A percentile compares a stretch with the other conserved stretches of the same genome.
Conservation (phyloP, 2,113 vertebrate species). For the Rostratula benghalensis region DNA sequence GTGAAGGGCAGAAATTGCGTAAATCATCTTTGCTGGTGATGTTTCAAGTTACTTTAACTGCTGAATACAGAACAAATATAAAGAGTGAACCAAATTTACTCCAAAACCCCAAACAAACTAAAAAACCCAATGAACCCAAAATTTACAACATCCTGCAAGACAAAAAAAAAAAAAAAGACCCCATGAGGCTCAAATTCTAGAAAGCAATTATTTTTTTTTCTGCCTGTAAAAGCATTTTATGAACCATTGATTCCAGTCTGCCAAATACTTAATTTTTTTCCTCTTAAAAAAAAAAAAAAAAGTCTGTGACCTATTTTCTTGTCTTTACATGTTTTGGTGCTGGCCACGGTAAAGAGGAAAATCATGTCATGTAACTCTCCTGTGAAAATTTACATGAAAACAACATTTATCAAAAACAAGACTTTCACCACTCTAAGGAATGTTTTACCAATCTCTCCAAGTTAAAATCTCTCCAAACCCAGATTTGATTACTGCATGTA, state of each 20-base stretch:
- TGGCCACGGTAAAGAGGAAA: neutral
- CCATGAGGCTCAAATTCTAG: neutral
- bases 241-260: neutral
- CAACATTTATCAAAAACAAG: neutral
- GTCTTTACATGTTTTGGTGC: neutral
- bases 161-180: neutral
- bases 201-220: neutral
- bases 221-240: neutral
- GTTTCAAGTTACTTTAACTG: neutral
- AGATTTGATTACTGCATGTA: neutral
- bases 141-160: rapidly evolving
- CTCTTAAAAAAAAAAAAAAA: neutral
- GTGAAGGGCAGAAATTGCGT: neutral
- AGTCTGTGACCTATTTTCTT: neutral
- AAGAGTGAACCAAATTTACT: neutral
- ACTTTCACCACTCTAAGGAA: neutral
- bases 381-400: neutral
- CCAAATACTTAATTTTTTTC: neutral
- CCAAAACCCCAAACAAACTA: neutral
- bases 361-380: neutral
- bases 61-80: neutral
- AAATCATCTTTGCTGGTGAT: neutral
- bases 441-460: neutral
- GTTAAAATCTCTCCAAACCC: neutral
- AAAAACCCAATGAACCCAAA: neutral